A percentile compares a stretch with the other conserved stretches of the same genome.
phyloP scores from a whole-genome alignment of 2,797 vertebrate genomes.

The Hephaestus fuliginosus region DNA sequence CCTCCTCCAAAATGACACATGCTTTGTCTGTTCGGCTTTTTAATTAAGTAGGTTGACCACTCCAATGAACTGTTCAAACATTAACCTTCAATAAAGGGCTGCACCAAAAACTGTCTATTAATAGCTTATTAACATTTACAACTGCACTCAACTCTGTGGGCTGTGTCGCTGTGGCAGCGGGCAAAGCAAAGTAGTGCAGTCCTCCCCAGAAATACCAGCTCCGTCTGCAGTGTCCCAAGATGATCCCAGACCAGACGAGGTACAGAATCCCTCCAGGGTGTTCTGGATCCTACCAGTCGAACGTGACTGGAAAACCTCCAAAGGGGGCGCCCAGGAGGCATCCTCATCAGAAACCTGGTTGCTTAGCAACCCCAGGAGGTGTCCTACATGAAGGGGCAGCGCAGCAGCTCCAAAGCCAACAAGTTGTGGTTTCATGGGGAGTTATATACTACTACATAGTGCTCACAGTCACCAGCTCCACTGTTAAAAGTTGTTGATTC shows the following conservation, averaged over 20 bases:
- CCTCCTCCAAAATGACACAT: not conserved
- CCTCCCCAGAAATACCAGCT: not conserved
- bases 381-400: not conserved
- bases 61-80: not conserved
- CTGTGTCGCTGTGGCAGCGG: not conserved
- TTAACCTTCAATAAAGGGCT: not conserved
- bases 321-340: not conserved
- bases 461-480: not conserved
- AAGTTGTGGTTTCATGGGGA: not conserved
- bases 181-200: not conserved
- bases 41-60: not conserved
- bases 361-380: not conserved
- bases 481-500: not conserved
- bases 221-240: too few relatives aligned
- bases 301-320: not conserved
- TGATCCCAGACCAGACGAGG: not conserved
- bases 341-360: not conserved
- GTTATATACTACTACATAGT: not conserved
- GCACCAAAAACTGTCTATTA: not conserved
- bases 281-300: not conserved
- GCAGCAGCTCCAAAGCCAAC: not conserved
- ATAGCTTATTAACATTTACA: not conserved
- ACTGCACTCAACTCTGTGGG: not conserved
- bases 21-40: not conserved
- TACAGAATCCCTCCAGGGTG: not conserved